A percentile compares a stretch with the other conserved stretches of the same genome.
These are phyloP conservation scores for Dryococelus australis DNA, from an alignment of 2,888 invertebrate genomes.

Conservation along the genomic window DNA sequence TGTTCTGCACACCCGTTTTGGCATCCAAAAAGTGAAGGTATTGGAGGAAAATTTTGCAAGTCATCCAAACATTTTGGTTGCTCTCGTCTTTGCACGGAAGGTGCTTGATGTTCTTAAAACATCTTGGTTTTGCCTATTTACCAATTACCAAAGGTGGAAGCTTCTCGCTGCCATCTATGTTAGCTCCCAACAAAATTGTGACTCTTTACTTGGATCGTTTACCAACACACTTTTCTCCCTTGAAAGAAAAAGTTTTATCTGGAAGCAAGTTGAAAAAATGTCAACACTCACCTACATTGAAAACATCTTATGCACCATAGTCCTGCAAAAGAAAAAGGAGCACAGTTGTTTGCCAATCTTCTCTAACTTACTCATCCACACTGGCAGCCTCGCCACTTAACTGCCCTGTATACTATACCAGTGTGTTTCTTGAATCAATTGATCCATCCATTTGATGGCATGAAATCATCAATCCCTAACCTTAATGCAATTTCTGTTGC, in stretches of 20 bases:
- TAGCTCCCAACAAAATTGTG: slow-evolving; percentile 1
- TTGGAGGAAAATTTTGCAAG: not conserved
- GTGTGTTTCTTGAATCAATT: slow-evolving; percentile 44
- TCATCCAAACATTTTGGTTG: not conserved
- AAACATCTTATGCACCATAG: not conserved
- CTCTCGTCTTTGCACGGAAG: not conserved
- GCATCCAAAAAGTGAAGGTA: not conserved
- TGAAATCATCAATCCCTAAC: slow-evolving; percentile 42
- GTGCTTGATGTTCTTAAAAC: not conserved
- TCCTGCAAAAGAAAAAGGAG: slow-evolving; percentile 23
- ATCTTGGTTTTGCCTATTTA: not conserved
- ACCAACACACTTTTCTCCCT: slow-evolving; percentile 25
- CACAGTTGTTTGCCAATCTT: slow-evolving; percentile 41
- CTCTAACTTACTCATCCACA: slow-evolving; percentile 20
- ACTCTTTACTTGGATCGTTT: slow-evolving; percentile 28
- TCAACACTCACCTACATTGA: not conserved
- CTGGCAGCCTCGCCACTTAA: slow-evolving; percentile 35
- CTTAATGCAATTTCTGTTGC: slow-evolving; percentile 42
- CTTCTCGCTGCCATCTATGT: slow-evolving; percentile 30
- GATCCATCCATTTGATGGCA: slow-evolving; percentile 44
- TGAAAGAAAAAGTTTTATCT: not conserved
- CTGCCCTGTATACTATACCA: slow-evolving; percentile 40
- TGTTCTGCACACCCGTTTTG: not conserved
- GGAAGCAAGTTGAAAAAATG: slow-evolving; percentile 17
- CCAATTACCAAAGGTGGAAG: slow-evolving; percentile 17